Percentiles rank a stretch among this genome's conserved stretches.
These are phyloP conservation scores for Rhamnusium bicolor DNA, from an alignment of 2,888 invertebrate species.

Conservation along the genomic window DNA sequence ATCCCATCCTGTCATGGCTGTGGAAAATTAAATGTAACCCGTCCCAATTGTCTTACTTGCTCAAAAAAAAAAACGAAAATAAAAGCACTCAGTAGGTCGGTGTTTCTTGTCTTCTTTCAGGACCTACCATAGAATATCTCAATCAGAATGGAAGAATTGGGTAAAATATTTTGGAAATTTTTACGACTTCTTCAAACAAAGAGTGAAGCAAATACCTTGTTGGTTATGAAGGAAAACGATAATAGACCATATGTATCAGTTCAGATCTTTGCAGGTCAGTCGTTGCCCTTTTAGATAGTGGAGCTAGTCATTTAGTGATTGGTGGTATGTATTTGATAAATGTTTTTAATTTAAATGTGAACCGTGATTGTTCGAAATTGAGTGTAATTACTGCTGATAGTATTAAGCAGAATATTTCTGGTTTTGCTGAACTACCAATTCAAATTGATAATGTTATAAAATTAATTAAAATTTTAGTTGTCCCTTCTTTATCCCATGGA, in stretches of 20 bases:
- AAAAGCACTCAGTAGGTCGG: not conserved
- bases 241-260: conserved; percentile 28
- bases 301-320: conserved; percentile 17
- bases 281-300: conserved; percentile 26
- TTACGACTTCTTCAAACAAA: not conserved
- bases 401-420: not conserved
- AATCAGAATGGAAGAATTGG: not conserved
- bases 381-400: not conserved
- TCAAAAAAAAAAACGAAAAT: not conserved
- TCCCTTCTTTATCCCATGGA: conserved; percentile 1
- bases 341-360: not conserved
- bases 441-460: not conserved
- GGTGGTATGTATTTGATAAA: conserved; percentile 5
- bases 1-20: not conserved
- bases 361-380: not conserved
- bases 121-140: not conserved
- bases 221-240: conserved; percentile 14
- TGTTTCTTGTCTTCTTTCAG: not conserved
- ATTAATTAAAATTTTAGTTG: not conserved
- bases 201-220: not conserved
- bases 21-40: conserved; percentile 3
- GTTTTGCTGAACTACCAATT: not conserved
- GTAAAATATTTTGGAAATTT: not conserved
- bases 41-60: conserved; percentile 26
- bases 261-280: conserved; percentile 24